These are phyloP conservation scores for Nautilus pompilius DNA, from an alignment of 1,140 invertebrate species.

Conservation along the genomic window DNA sequence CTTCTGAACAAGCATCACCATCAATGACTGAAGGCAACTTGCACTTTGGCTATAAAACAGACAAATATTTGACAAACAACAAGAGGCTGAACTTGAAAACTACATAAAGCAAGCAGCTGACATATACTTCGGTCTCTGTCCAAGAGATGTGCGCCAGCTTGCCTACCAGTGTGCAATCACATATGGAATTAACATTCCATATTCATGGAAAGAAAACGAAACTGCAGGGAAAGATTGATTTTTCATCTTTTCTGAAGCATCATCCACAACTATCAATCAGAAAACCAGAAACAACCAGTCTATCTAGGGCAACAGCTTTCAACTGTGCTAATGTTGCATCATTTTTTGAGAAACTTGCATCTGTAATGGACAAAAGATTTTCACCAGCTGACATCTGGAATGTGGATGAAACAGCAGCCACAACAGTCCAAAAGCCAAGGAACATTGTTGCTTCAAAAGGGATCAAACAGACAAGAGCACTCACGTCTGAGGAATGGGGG, in stretches of 20 bases:
- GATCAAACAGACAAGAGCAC: slow-evolving; percentile 16
- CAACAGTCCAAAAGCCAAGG: slow-evolving; percentile 19
- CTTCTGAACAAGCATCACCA: too few relatives aligned
- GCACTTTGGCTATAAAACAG: too few relatives aligned
- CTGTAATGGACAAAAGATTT: slow-evolving; percentile 19
- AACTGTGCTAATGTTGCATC: slow-evolving; percentile 51
- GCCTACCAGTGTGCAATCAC: slow-evolving; percentile 47
- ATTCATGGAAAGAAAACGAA: slow-evolving; percentile 38
- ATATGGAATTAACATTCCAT: slow-evolving; percentile 40
- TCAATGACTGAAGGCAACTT: too few relatives aligned
- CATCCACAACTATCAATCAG: slow-evolving; percentile 52
- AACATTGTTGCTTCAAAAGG: slow-evolving; percentile 14
- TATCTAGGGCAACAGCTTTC: slow-evolving; percentile 56
- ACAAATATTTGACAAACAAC: neutral
- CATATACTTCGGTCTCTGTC: slow-evolving; percentile 11
- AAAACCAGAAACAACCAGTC: slow-evolving; percentile 52
- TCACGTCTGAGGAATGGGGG: slow-evolving; percentile 18
- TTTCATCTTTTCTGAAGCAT: slow-evolving; percentile 51
- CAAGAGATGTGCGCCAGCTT: slow-evolving; percentile 47
- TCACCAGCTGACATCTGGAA: slow-evolving; percentile 18
- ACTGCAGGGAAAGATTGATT: slow-evolving; percentile 57
- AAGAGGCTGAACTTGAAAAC: slow-evolving; percentile 2
- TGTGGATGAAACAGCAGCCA: slow-evolving; percentile 21
- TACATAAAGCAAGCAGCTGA: slow-evolving; percentile 3
- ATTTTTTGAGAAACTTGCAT: slow-evolving; percentile 27